Evolutionary conservation across 2,797 vertebrate species (phyloP).

Genomic region (Bradypodion ventrale): DNA sequence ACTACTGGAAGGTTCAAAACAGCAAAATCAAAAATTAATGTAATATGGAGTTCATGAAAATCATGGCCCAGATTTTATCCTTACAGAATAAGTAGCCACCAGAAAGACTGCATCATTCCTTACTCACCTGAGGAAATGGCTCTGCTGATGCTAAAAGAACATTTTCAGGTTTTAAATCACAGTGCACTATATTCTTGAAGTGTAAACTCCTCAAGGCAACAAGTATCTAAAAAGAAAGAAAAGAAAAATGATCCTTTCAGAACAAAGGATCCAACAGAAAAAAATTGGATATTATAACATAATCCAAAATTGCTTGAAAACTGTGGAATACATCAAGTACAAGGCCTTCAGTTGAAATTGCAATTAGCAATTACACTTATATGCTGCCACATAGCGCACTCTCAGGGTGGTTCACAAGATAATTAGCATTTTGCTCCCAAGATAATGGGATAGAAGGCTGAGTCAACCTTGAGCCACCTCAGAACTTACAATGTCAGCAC

Average conservation of each 20-base stretch:
- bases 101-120: background rate
- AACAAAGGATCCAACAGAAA: background rate
- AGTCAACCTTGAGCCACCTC: no score
- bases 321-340: background rate
- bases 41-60: background rate
- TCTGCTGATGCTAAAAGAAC: conserved; percentile 95
- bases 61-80: background rate
- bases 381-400: no score
- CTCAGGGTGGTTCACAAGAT: no score
- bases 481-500: no score
- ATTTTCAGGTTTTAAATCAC: conserved; percentile 98
- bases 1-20: background rate
- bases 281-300: conserved; percentile 1
- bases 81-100: background rate
- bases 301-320: background rate
- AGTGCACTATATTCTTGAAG: conserved; percentile 99
- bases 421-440: no score
- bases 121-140: conserved; percentile 92
- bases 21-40: background rate
- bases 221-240: conserved; percentile 83
- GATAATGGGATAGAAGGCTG: no score
- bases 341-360: background rate
- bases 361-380: no score
- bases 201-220: conserved; percentile 97
- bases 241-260: conserved; percentile 28